These are phyloP conservation scores for Aphrophora alni DNA, from an alignment of 2,888 invertebrate species.

Conservation along the genomic window DNA sequence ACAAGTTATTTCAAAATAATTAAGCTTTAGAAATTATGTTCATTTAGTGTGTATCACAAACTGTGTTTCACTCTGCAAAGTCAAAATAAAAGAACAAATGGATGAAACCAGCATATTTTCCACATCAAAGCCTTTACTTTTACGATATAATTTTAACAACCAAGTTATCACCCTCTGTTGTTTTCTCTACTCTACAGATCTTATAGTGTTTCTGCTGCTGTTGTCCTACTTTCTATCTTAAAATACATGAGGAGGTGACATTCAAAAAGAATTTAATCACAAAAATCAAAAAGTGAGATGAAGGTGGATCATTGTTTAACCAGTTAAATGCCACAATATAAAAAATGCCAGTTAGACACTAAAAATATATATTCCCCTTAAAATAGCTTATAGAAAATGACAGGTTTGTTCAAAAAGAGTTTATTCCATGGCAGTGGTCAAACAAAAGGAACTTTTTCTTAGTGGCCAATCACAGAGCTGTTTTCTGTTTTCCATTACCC, in stretches of 20 bases:
- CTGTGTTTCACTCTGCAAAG: no score
- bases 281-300: constrained; percentile 6
- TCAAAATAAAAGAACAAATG: no score
- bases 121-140: no score
- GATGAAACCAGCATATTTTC: no score
- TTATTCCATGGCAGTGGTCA: neutral
- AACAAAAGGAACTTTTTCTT: neutral
- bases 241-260: neutral
- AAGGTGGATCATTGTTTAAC: constrained; percentile 11
- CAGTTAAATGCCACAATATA: neutral
- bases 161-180: no score
- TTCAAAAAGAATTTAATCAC: constrained; percentile 11
- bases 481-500: neutral
- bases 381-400: no score
- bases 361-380: neutral
- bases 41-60: no score
- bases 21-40: neutral
- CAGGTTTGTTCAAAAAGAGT: constrained; percentile 14
- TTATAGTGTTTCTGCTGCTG: no score
- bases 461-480: constrained; percentile 20
- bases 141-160: no score
- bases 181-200: no score
- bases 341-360: neutral
- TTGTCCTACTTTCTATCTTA: no score
- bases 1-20: no score